Percentiles rank a stretch among this genome's conserved stretches.
These are phyloP conservation scores for Pavo muticus DNA, from an alignment of 2,113 vertebrate genomes.

Conservation along the genomic window DNA sequence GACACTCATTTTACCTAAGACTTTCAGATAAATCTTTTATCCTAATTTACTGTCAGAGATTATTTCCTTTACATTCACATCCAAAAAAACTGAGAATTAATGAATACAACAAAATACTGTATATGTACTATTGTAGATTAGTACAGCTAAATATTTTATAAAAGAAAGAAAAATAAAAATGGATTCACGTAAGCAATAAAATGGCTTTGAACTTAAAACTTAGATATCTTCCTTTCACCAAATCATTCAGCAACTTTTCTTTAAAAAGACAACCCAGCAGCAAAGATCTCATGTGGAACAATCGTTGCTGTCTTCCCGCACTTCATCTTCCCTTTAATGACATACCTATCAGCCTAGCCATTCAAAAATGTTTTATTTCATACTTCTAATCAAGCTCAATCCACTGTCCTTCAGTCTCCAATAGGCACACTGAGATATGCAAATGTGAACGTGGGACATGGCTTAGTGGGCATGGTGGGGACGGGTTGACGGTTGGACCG, in stretches of 20 bases:
- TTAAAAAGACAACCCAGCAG: not conserved
- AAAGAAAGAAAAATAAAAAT: not conserved
- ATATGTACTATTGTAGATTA: not conserved
- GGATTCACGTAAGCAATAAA: not conserved
- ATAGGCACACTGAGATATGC: rapidly evolving
- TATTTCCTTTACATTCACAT: not conserved
- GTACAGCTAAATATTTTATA: not conserved
- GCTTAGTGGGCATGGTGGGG: too few species aligned
- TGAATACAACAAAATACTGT: not conserved
- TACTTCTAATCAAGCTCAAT: not conserved
- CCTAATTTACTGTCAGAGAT: not conserved
- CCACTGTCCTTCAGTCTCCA: not conserved
- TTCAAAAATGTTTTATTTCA: not conserved
- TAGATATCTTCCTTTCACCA: not conserved
- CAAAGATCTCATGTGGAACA: rapidly evolving
- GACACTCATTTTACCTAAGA: not conserved
- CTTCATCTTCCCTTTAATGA: not conserved
- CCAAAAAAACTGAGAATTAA: not conserved
- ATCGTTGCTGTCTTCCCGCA: not conserved
- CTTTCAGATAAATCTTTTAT: not conserved
- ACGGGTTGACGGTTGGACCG: too few species aligned
- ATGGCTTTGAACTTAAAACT: not conserved
- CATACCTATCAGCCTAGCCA: not conserved
- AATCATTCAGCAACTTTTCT: not conserved
- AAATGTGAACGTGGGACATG: not conserved